A percentile compares a stretch with the other conserved stretches of the same genome.
Evolutionary conservation across 2,113 vertebrate genomes (phyloP).

Genomic region (Scomber colias): DNA sequence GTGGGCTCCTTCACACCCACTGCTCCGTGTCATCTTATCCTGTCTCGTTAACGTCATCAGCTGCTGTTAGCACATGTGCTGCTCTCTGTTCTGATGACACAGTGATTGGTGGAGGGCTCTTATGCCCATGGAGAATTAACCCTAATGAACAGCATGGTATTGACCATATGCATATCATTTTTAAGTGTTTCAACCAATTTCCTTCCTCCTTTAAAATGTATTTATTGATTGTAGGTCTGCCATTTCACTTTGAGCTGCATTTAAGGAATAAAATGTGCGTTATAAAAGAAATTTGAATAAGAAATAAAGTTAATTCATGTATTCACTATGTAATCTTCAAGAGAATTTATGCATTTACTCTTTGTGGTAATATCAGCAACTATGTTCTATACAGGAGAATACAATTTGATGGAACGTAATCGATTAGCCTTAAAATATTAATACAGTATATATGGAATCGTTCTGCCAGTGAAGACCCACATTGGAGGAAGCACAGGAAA

Average conservation of each 20-base stretch:
- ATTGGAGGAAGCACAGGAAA: background rate
- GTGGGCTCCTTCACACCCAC: constrained; percentile 31
- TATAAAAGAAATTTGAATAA: too few relatives aligned
- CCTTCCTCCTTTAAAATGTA: too few relatives aligned
- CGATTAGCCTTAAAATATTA: background rate
- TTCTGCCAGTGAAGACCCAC: background rate
- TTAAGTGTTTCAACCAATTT: too few relatives aligned
- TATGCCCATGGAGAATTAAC: constrained; percentile 34
- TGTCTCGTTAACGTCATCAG: constrained; percentile 2
- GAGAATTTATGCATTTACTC: constrained; percentile 12
- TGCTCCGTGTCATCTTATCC: constrained; percentile 16
- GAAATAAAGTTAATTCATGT: too few relatives aligned
- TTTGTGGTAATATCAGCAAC: background rate
- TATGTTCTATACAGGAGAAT: background rate
- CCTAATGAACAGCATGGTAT: constrained; percentile 19
- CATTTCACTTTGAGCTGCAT: too few relatives aligned
- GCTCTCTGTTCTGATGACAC: constrained; percentile 14
- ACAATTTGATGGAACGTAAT: background rate
- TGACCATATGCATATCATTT: background rate
- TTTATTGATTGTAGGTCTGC: too few relatives aligned
- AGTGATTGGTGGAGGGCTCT: constrained; percentile 16
- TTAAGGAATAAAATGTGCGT: too few relatives aligned
- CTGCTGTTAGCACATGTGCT: constrained; percentile 2
- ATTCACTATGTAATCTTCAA: constrained; percentile 1
- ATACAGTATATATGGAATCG: background rate